A percentile compares a stretch with the other conserved stretches of the same genome.
phyloP scores from a whole-genome alignment of 2,888 invertebrate genomes.

The Cenopis cana region DNA sequence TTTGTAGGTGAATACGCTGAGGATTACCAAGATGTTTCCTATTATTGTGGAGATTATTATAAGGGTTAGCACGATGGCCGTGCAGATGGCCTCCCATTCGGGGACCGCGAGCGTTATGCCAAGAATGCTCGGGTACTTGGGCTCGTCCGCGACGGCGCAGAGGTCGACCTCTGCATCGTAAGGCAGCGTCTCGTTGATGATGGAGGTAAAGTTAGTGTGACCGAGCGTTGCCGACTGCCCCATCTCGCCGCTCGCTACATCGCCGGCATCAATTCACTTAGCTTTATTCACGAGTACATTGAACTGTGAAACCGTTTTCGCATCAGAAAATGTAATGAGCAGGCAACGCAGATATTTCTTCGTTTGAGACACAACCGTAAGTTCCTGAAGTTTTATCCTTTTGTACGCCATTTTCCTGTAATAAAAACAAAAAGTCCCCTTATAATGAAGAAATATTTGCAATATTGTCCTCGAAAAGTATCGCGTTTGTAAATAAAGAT shows the following conservation, averaged over 20 bases:
- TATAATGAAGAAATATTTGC: conserved; percentile 49
- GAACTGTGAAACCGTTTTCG: conserved; percentile 50
- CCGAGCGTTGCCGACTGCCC: conserved; percentile 72
- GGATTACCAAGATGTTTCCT: conserved; percentile 96
- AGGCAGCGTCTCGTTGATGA: conserved; percentile 68
- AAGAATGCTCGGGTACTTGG: conserved; percentile 86
- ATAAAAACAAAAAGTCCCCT: conserved; percentile 61
- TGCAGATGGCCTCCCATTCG: conserved; percentile 93
- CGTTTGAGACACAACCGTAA: conserved; percentile 54
- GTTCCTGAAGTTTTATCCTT: conserved; percentile 59
- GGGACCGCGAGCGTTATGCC: conserved; percentile 91
- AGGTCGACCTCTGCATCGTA: conserved; percentile 72
- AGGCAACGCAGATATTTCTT: conserved; percentile 56
- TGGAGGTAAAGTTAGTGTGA: conserved; percentile 64
- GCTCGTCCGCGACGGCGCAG: conserved; percentile 76
- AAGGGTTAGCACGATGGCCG: conserved; percentile 92
- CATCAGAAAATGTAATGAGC: conserved; percentile 55
- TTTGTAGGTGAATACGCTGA: conserved; percentile 98
- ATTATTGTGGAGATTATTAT: conserved; percentile 95
- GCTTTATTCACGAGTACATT: conserved; percentile 55
- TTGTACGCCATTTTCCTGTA: conserved; percentile 71
- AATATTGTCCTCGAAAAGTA: conserved; percentile 45
- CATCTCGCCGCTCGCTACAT: conserved; percentile 71
- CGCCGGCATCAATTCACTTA: conserved; percentile 58
- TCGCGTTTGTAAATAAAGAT: conserved; percentile 46